phyloP scores from a whole-genome alignment of 1,140 invertebrate species.

The Oncopodura yosiiana region DNA sequence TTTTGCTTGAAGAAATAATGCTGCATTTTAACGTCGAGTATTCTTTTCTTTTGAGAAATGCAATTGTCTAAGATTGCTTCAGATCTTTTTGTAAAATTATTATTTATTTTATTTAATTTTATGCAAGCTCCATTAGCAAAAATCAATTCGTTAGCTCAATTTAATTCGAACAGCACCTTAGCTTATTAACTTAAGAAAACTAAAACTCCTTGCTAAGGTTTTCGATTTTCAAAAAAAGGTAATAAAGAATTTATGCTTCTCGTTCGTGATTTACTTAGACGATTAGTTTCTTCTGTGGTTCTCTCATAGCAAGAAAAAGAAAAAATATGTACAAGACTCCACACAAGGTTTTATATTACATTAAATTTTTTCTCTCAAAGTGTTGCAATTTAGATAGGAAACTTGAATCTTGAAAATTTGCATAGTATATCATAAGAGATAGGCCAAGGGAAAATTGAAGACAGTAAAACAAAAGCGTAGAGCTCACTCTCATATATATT shows the following conservation, averaged over 20 bases:
- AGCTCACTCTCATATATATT: not conserved
- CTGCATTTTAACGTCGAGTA: too few species aligned
- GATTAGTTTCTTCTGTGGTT: conserved; percentile 1
- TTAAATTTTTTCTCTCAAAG: conserved; percentile 3
- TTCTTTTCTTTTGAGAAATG: too few species aligned
- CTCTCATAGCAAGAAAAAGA: not conserved
- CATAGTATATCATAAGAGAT: not conserved
- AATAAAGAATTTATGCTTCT: conserved; percentile 18
- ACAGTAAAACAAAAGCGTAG: conserved; percentile 4
- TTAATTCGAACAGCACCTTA: too few species aligned
- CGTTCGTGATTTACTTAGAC: conserved; percentile 14
- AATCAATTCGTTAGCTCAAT: too few species aligned
- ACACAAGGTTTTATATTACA: not conserved
- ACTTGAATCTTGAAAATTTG: not conserved
- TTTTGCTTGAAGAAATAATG: too few species aligned
- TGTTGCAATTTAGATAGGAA: not conserved
- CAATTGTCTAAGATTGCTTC: too few species aligned
- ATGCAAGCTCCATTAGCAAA: too few species aligned
- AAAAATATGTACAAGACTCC: not conserved
- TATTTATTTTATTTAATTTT: too few species aligned
- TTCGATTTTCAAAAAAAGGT: conserved; percentile 13
- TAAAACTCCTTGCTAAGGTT: too few species aligned
- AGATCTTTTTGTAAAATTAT: too few species aligned
- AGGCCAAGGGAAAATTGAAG: not conserved
- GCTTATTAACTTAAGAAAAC: too few species aligned